A percentile compares a stretch with the other conserved stretches of the same genome.
phyloP scores from a whole-genome alignment of 2,797 vertebrate species.

The Limnodromus scolopaceus region DNA sequence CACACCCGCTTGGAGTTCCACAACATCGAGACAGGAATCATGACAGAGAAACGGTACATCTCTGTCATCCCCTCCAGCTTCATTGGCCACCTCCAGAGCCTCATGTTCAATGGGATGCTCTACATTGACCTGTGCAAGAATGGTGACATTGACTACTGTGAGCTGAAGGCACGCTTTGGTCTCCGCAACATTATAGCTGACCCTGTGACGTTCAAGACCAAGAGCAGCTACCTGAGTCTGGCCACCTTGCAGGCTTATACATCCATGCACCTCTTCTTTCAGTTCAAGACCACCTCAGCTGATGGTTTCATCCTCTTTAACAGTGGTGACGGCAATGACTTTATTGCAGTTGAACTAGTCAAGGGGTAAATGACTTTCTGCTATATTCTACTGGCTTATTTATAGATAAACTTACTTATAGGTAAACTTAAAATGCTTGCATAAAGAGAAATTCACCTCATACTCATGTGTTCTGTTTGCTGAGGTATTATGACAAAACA shows the following conservation, averaged over 20 bases:
- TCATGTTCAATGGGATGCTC: constrained; percentile 98
- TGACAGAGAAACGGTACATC: constrained; percentile 96
- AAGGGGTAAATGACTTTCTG: constrained; percentile 86
- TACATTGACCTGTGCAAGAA: constrained; percentile 99
- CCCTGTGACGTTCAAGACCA: constrained; percentile 96
- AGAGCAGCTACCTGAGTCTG: constrained; percentile 96
- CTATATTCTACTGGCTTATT: neutral
- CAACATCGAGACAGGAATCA: constrained; percentile 97
- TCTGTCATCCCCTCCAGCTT: constrained; percentile 96
- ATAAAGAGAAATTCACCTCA: neutral
- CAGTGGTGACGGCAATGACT: constrained; percentile 97
- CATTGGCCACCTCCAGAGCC: constrained; percentile 97
- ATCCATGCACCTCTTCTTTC: constrained; percentile 99
- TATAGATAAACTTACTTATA: neutral
- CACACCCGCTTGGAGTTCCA: constrained; percentile 99
- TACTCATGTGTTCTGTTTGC: neutral
- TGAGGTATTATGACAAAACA: neutral
- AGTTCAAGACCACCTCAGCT: constrained; percentile 97
- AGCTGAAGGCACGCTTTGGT: constrained; percentile 96
- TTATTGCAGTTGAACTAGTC: constrained; percentile 97
- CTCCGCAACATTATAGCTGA: constrained; percentile 97
- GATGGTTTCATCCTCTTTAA: constrained; percentile 98
- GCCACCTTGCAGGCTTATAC: constrained; percentile 97
- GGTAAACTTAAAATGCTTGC: neutral
- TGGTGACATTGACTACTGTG: constrained; percentile 96